phyloP scores from a whole-genome alignment of 2,888 invertebrate genomes.

The Acleris holmiana region DNA sequence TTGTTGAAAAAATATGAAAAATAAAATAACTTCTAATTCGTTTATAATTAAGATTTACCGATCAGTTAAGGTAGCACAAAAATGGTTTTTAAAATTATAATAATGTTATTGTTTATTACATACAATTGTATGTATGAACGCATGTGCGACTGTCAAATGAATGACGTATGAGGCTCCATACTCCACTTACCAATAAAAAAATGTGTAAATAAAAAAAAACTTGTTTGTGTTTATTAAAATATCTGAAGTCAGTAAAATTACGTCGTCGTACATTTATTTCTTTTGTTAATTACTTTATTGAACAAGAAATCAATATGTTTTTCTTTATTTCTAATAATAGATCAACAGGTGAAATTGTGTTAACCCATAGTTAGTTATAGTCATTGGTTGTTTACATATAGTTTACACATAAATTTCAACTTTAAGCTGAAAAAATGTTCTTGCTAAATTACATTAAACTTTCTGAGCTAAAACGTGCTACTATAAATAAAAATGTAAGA shows the following conservation, averaged over 20 bases:
- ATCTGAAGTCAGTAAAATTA: no score
- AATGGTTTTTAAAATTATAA: slow-evolving; percentile 28
- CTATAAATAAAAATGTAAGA: no score
- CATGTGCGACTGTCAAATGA: slow-evolving; percentile 8
- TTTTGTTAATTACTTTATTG: slow-evolving; percentile 16
- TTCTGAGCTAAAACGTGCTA: no score
- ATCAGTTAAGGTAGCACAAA: slow-evolving; percentile 31
- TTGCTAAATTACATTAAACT: no score
- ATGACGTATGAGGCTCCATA: slow-evolving; percentile 28
- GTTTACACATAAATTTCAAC: neutral
- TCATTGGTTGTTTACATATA: slow-evolving; percentile 17
- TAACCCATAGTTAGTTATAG: slow-evolving; percentile 1
- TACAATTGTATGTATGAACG: slow-evolving; percentile 16
- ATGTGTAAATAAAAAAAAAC: neutral
- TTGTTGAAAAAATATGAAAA: slow-evolving; percentile 23
- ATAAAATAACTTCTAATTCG: slow-evolving; percentile 33
- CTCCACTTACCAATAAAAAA: slow-evolving; percentile 22
- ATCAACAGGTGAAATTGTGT: slow-evolving; percentile 20
- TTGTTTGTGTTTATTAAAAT: no score
- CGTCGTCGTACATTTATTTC: neutral
- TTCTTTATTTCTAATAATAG: slow-evolving; percentile 15
- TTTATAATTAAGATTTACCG: slow-evolving; percentile 19
- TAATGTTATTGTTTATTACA: slow-evolving; percentile 32
- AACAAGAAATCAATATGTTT: slow-evolving; percentile 18
- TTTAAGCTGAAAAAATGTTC: no score